Conservation (phyloP, 2,797 vertebrate genomes). For the Pogoniulus pusillus region DNA sequence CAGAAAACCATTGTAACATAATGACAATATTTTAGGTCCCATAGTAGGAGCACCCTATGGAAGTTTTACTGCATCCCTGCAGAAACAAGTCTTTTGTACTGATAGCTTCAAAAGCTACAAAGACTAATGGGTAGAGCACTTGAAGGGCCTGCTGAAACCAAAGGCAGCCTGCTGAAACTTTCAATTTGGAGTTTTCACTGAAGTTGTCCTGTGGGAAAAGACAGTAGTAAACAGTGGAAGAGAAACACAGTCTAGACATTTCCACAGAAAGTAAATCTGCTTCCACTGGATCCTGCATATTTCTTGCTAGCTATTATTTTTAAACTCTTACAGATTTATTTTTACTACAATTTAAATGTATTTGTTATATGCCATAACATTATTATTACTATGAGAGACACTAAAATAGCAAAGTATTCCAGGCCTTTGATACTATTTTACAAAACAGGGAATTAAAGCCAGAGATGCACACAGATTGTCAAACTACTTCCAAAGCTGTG, state of each 20-base stretch:
- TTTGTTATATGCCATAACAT: slow-evolving; percentile 63
- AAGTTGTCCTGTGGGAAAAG: slow-evolving; percentile 19
- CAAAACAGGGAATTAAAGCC: slow-evolving; percentile 4
- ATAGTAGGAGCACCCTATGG: neutral
- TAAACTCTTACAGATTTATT: slow-evolving; percentile 60
- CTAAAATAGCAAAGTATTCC: slow-evolving; percentile 49
- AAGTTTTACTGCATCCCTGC: neutral
- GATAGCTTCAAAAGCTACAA: neutral
- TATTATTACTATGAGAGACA: slow-evolving; percentile 41
- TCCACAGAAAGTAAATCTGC: slow-evolving; percentile 51
- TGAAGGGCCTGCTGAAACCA: neutral
- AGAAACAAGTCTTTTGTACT: neutral
- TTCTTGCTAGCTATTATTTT: slow-evolving; percentile 59
- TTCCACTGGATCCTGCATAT: neutral
- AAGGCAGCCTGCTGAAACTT: neutral
- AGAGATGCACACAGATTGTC: neutral
- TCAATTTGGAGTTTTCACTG: slow-evolving; percentile 39
- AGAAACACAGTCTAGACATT: slow-evolving; percentile 55
- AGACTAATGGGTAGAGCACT: neutral
- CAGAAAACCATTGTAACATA: neutral
- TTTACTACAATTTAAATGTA: slow-evolving; percentile 56
- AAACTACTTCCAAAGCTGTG: neutral
- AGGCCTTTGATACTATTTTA: slow-evolving; percentile 14
- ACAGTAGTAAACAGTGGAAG: slow-evolving; percentile 49
- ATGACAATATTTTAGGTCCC: neutral